Evolutionary conservation across 2,888 invertebrate genomes (phyloP).

Genomic region (Leptura quadrifasciata): DNA sequence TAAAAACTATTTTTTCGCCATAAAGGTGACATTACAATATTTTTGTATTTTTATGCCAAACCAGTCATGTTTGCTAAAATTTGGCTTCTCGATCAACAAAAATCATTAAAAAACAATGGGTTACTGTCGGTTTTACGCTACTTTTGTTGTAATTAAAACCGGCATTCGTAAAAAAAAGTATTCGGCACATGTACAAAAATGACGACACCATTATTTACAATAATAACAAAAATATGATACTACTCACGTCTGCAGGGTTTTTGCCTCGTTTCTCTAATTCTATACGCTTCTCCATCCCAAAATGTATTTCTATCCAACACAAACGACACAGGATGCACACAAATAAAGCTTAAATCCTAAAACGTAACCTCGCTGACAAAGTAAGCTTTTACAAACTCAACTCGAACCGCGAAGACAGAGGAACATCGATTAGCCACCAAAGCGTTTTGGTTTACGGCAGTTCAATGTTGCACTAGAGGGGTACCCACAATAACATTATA

Average conservation of each 20-base stretch:
- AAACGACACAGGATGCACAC: constrained; percentile 53
- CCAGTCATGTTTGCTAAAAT: constrained; percentile 38
- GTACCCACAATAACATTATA: constrained; percentile 70
- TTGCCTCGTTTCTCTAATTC: constrained; percentile 95
- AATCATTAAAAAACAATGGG: constrained; percentile 20
- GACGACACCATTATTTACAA: constrained; percentile 57
- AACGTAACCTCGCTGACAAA: constrained; percentile 64
- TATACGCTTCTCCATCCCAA: constrained; percentile 94
- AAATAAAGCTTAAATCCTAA: constrained; percentile 46
- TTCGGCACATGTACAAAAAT: constrained; percentile 57
- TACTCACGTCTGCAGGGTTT: constrained; percentile 90
- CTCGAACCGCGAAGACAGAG: constrained; percentile 59
- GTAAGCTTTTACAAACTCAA: constrained; percentile 50
- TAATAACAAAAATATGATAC: constrained; percentile 54
- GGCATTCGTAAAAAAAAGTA: constrained; percentile 41
- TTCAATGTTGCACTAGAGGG: constrained; percentile 70
- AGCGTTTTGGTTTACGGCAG: constrained; percentile 63
- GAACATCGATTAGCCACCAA: constrained; percentile 68
- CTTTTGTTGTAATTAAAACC: constrained; percentile 24
- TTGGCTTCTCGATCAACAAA: constrained; percentile 11
- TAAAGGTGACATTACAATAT: constrained; percentile 49
- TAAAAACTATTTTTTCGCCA: constrained; percentile 39
- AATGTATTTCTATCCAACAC: constrained; percentile 47
- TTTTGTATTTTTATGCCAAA: constrained; percentile 45
- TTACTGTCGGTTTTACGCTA: constrained; percentile 1